These are phyloP conservation scores for Metalampra italica DNA, from an alignment of 2,888 invertebrate genomes.

Conservation along the genomic window DNA sequence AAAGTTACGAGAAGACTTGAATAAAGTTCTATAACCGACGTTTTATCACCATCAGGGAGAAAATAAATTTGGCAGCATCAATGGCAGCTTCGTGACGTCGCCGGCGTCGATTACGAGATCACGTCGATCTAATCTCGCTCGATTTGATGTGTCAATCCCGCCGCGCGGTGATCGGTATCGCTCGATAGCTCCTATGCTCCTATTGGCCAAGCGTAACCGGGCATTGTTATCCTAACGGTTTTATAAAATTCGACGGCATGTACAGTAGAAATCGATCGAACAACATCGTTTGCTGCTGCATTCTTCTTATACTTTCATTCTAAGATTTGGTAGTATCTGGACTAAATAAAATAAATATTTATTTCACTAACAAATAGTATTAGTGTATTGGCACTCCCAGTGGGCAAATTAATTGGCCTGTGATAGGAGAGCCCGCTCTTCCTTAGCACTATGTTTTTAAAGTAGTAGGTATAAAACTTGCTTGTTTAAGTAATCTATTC, in stretches of 20 bases:
- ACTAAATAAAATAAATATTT: too few relatives aligned
- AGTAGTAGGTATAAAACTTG: too few relatives aligned
- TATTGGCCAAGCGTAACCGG: constrained; percentile 64
- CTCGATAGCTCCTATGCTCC: constrained; percentile 45
- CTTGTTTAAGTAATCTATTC: too few relatives aligned
- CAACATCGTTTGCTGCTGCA: constrained; percentile 44
- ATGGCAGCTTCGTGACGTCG: constrained; percentile 52
- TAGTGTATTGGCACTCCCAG: too few relatives aligned
- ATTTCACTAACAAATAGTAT: too few relatives aligned
- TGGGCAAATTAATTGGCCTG: too few relatives aligned
- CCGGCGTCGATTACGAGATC: constrained; percentile 63
- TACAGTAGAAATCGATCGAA: constrained; percentile 41
- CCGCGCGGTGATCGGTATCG: constrained; percentile 60
- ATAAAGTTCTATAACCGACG: not conserved
- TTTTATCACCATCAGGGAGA: constrained; percentile 6
- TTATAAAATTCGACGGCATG: constrained; percentile 58
- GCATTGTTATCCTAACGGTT: constrained; percentile 73
- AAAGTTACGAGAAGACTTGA: too few relatives aligned
- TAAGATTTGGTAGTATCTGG: too few relatives aligned
- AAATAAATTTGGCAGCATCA: constrained; percentile 50
- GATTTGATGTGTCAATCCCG: constrained; percentile 74
- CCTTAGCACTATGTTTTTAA: too few relatives aligned
- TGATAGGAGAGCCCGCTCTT: too few relatives aligned
- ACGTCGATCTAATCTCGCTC: constrained; percentile 62
- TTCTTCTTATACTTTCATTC: too few relatives aligned